These are phyloP conservation scores for Uropetala carovei DNA, from an alignment of 2,888 invertebrate species.

Conservation along the genomic window DNA sequence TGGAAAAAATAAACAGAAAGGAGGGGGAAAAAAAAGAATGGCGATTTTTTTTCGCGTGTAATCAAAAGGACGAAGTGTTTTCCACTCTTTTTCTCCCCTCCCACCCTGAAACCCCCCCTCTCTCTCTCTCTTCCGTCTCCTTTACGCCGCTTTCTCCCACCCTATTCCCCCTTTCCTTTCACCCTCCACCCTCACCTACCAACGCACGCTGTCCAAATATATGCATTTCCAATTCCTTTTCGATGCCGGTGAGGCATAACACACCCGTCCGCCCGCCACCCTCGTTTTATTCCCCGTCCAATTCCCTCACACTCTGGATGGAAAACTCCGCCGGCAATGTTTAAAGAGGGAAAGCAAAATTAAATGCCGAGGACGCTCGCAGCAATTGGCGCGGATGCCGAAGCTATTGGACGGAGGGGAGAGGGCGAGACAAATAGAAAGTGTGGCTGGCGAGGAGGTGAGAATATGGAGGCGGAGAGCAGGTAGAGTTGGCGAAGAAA, in stretches of 20 bases:
- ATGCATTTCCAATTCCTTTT: conserved; percentile 57
- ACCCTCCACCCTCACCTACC: not conserved
- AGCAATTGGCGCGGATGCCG: not conserved
- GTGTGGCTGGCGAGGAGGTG: not conserved
- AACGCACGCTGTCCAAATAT: conserved; percentile 28
- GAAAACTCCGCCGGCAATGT: not conserved
- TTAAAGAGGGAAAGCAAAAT: conserved; percentile 29
- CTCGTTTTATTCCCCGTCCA: conserved; percentile 26
- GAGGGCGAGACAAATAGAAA: not conserved
- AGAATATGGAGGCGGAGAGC: not conserved
- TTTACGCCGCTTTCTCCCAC: not conserved
- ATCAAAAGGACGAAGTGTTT: not conserved
- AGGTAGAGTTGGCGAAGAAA: not conserved
- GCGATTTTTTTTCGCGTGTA: not conserved
- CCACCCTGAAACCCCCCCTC: not conserved
- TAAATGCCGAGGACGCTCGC: not conserved
- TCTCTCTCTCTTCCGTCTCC: not conserved
- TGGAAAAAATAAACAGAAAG: not conserved
- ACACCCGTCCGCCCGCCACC: not conserved
- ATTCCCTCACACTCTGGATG: not conserved
- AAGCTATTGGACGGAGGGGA: not conserved
- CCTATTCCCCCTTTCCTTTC: not conserved
- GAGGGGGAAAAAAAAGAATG: not conserved
- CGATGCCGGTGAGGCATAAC: not conserved
- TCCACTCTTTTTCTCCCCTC: not conserved